Conservation (phyloP, 2,797 vertebrate genomes). For the Clarias laeviceps region DNA sequence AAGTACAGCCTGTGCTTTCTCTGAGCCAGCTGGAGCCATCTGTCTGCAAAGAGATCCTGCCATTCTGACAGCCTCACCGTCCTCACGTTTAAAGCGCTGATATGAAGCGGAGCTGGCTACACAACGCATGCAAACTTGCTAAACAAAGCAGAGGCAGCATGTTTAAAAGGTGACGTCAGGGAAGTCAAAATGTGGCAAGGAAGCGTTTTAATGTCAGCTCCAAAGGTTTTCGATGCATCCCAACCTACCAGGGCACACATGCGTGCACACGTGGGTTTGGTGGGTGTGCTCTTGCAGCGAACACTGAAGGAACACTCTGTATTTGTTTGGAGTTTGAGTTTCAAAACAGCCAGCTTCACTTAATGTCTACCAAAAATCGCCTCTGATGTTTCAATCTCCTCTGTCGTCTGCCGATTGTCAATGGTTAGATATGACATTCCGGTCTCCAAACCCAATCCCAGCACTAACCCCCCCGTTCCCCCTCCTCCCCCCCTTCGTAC, state of each 20-base stretch:
- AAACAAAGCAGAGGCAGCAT: slow-evolving; percentile 1
- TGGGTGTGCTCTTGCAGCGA: background rate
- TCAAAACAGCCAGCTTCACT: background rate
- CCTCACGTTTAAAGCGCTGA: background rate
- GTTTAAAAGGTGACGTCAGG: background rate
- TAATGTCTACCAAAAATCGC: background rate
- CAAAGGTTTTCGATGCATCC: background rate
- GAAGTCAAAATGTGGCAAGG: background rate
- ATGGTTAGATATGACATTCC: background rate
- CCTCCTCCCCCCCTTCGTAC: background rate
- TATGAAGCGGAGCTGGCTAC: background rate
- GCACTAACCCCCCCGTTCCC: too few relatives aligned
- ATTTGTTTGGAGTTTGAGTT: slow-evolving; percentile 1
- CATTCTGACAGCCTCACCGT: background rate
- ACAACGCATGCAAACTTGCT: slow-evolving; percentile 19
- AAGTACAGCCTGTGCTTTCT: slow-evolving; percentile 28
- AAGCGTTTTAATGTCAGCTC: background rate
- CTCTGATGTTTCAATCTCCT: background rate
- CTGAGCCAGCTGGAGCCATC: slow-evolving; percentile 6
- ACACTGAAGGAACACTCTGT: slow-evolving; percentile 3
- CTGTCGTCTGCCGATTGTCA: background rate
- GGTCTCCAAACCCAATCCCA: background rate
- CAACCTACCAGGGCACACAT: background rate
- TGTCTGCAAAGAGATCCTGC: slow-evolving; percentile 1
- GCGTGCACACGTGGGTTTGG: background rate